Conservation (phyloP, 2,797 vertebrate genomes). For the Lepus townsendii region DNA sequence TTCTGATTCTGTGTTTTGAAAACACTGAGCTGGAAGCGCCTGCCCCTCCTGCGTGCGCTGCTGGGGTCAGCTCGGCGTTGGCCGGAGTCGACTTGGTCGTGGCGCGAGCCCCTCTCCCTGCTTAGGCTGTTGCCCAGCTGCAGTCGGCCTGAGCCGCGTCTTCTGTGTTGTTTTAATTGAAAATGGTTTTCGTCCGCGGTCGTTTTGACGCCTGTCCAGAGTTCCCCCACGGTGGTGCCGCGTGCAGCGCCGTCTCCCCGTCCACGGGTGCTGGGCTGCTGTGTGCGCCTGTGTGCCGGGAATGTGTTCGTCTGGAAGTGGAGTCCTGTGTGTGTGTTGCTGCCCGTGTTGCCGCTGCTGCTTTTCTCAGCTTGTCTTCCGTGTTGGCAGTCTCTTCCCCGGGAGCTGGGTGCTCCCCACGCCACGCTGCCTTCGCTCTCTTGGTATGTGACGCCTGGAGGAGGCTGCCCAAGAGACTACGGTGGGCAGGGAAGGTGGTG, state of each 20-base stretch:
- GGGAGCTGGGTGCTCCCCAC: not conserved
- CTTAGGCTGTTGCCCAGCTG: fast-evolving
- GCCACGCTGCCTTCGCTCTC: not conserved
- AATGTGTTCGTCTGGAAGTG: not conserved
- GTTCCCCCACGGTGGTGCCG: fast-evolving
- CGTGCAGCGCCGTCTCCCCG: fast-evolving
- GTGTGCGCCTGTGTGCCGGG: not conserved
- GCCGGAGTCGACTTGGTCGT: fast-evolving
- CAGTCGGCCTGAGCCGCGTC: not conserved
- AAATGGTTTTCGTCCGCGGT: not conserved
- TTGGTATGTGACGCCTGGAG: not conserved
- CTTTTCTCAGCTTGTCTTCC: not conserved
- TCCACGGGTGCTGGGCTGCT: fast-evolving
- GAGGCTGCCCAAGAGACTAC: not conserved
- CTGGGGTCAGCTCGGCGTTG: fast-evolving
- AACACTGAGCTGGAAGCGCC: not conserved
- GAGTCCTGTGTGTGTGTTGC: not conserved
- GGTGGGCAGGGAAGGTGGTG: not conserved
- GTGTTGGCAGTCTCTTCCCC: not conserved
- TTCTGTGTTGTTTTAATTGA: not conserved
- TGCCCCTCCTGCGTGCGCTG: not conserved
- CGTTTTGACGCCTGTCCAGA: fast-evolving
- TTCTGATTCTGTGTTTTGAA: not conserved
- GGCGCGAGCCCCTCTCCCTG: fast-evolving
- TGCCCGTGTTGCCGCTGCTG: not conserved